phyloP scores from a whole-genome alignment of 2,113 vertebrate species.

The Ahaetulla prasina region DNA sequence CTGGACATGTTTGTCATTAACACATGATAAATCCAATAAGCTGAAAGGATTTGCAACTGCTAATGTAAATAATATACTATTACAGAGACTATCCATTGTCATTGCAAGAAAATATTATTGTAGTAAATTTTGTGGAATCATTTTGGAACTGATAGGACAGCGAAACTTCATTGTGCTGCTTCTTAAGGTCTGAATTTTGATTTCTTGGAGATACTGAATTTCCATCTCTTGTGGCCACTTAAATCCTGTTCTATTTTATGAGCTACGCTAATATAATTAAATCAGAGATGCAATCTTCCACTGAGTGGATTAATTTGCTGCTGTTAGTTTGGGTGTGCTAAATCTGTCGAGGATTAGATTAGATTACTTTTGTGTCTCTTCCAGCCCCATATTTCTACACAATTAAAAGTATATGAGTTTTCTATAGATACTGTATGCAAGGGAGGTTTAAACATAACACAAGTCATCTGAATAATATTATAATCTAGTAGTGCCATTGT shows the following conservation, averaged over 20 bases:
- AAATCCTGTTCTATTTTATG: constrained; percentile 1
- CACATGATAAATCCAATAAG: background rate
- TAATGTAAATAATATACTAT: background rate
- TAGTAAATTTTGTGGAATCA: background rate
- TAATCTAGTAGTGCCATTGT: background rate
- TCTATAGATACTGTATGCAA: background rate
- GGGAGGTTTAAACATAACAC: background rate
- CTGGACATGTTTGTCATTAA: background rate
- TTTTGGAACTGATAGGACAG: background rate
- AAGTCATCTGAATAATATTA: constrained; percentile 1
- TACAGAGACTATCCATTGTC: background rate
- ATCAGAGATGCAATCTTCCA: background rate
- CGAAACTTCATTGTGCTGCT: background rate
- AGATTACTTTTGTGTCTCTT: constrained; percentile 22
- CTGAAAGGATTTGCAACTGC: background rate
- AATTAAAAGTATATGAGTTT: constrained; percentile 13
- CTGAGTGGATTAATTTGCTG: constrained; percentile 25
- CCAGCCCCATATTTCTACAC: constrained; percentile 2
- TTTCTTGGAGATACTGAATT: background rate
- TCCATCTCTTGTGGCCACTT: background rate
- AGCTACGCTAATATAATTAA: background rate
- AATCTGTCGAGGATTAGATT: constrained; percentile 32
- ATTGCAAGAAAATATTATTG: background rate
- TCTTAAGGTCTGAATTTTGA: background rate
- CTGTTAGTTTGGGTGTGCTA: constrained; percentile 10